Conservation (phyloP, 1,140 invertebrate species). For the Drosophila kanapiae region DNA sequence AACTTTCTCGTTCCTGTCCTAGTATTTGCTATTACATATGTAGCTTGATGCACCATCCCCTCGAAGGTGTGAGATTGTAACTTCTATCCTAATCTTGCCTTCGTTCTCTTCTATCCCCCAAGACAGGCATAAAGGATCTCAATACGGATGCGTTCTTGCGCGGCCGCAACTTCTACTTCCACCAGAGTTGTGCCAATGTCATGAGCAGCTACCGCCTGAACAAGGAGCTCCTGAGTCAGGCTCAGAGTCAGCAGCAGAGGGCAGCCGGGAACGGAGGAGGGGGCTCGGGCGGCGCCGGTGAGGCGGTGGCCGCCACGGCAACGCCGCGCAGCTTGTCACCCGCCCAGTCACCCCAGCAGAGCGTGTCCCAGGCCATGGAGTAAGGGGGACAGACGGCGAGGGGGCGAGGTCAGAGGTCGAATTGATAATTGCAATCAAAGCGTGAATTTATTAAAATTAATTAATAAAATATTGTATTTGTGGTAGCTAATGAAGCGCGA, state of each 20-base stretch:
- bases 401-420: not conserved
- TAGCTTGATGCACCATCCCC: constrained; percentile 11
- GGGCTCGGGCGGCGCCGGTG: constrained; percentile 8
- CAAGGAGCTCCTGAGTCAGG: constrained; percentile 76
- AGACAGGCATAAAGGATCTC: constrained; percentile 85
- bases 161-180: constrained; percentile 83
- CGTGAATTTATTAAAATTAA: constrained; percentile 82
- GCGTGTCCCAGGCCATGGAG: constrained; percentile 61
- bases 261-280: constrained; percentile 22
- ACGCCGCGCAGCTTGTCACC: constrained; percentile 71
- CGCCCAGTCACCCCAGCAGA: constrained; percentile 73
- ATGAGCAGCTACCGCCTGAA: constrained; percentile 82
- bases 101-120: constrained; percentile 48
- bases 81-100: constrained; percentile 20
- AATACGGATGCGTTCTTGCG: constrained; percentile 81
- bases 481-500: constrained; percentile 72
- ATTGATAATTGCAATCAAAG: constrained; percentile 68
- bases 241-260: constrained; percentile 58
- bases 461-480: constrained; percentile 65
- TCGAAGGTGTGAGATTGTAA: not conserved
- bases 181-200: constrained; percentile 84
- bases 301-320: constrained; percentile 39
- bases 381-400: constrained; percentile 10
- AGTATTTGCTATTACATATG: not conserved
- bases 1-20: constrained; percentile 6